Evolutionary conservation across 2,888 invertebrate genomes (phyloP).

Genomic region (Drosophila hawaiiensis): DNA sequence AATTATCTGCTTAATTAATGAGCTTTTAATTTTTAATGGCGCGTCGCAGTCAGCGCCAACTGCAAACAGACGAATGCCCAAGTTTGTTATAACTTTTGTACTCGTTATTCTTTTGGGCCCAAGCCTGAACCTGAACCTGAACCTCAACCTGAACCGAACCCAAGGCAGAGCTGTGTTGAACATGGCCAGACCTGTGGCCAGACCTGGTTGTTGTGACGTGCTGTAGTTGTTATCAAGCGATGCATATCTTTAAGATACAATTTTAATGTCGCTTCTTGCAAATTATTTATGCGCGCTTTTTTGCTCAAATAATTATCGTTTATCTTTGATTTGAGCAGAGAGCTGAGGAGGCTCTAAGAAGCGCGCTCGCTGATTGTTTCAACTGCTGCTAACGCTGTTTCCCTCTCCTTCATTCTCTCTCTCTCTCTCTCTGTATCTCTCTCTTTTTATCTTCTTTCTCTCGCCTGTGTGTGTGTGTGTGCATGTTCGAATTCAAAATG

Average conservation of each 20-base stretch:
- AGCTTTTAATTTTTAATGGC: slow-evolving; percentile 84
- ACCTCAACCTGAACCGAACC: slow-evolving; percentile 7
- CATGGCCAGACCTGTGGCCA: slow-evolving; percentile 19
- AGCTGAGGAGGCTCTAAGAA: slow-evolving; percentile 58
- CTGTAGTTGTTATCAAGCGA: slow-evolving; percentile 62
- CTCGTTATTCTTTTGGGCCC: slow-evolving; percentile 43
- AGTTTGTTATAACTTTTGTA: slow-evolving; percentile 60
- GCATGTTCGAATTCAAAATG: slow-evolving; percentile 79
- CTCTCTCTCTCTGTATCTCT: slow-evolving; percentile 23
- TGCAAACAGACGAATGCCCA: slow-evolving; percentile 30
- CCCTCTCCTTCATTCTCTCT: slow-evolving; percentile 16
- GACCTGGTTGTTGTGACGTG: slow-evolving; percentile 6
- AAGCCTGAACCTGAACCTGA: slow-evolving; percentile 5
- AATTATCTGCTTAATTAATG: slow-evolving; percentile 84
- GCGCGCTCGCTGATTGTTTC: slow-evolving; percentile 48
- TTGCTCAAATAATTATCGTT: slow-evolving; percentile 84
- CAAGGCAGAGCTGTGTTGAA: slow-evolving; percentile 28
- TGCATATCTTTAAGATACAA: slow-evolving; percentile 79
- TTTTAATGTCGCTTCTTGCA: slow-evolving; percentile 83
- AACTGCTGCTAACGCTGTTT: slow-evolving; percentile 9
- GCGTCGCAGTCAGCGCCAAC: slow-evolving; percentile 56
- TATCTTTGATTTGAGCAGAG: slow-evolving; percentile 84
- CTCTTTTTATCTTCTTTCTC: slow-evolving; percentile 8
- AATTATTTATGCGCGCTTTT: slow-evolving; percentile 83
- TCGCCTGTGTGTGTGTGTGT: slow-evolving; percentile 40